Base-by-base conservation (phyloP, 2,797 vertebrate species). In the Ibycter americanus region DNA sequence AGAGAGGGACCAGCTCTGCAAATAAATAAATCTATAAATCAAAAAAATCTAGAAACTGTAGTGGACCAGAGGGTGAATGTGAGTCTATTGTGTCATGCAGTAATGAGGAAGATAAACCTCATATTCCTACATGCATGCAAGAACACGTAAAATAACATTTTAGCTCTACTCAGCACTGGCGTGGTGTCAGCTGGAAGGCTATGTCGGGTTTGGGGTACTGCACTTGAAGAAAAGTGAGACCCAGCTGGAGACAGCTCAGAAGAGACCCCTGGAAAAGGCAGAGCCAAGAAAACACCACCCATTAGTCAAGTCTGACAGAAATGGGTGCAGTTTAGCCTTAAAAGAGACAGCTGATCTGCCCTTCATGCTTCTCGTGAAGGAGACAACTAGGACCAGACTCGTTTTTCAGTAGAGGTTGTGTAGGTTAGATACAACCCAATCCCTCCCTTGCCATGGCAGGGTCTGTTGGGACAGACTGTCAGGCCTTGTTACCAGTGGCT, bases 401-500 rank as follows among this genome's bases (percentile, higher is more conserved):
- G 3, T 7, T 36, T 71, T n/a, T 32, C 63, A 80, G 52, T 47
- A 80, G 52, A 63, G 38, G 8, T 8, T 25, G 36, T 71, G 22
- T 47, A n/a, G 17, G 27, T 66, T 31, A 27, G 56, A 32, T 18
- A 6, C 8, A 20, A 5, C 9, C 15, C 1, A 29, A 63, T 25
- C 27, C n/a, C 7, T 67, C 9, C 70, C 40, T 67, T 47, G 4
- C 67, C 6, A 2, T 44, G 51, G 22, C 42, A 47, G n/a, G 5
- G 27, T 3, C 63, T 72, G 27, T 32, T 2, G 1, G 40, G 32
- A 84, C 54, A 42, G 16, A 19, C 3, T 72, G 89, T 16, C 59
- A 80, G 71, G 22, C 40, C 19, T 62, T 6, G 6, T 47, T 49
- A 22, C 22, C 2, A 4, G 29, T 0, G 0, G 59, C 52, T 78